Base-by-base conservation (phyloP, 2,888 invertebrate genomes). In the Onthophagus sagittarius region DNA sequence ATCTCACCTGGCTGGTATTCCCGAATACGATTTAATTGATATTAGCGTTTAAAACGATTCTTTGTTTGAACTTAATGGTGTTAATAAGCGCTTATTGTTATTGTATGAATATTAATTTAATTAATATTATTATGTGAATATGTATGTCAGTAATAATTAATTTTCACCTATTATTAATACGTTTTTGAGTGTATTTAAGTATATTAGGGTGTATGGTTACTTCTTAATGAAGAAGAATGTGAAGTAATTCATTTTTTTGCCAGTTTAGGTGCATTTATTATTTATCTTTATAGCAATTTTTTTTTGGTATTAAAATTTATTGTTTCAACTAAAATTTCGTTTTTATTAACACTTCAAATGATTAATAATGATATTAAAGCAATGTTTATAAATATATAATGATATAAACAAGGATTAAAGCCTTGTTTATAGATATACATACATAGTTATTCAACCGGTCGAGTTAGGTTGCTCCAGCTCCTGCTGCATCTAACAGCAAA, bases 1-100 rank as follows among this genome's bases (percentile, higher is more conserved):
- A 78, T 90, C 90, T 1, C 88, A 89, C 70, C 86, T 88, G 69
- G 89, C 90, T 75, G 93, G 93, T 13, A 86, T 88, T 71, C 88
- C 92, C 3, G 89, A 93, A 79, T 94, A 92, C 81, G 93, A 94
- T 81, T 70, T 79, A 15, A 63, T 76, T 9, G 6, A 53, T 53
- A 53, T 53, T 9, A 53, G 39, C 39, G 39, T 53, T 53, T 53
- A 53, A 53, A 53, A 53, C 39, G 4, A 53, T 53, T 53, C 1
- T 23, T 23, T 23, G 3, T 23, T 23, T 23, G 3, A 23, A 23
- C 23, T 23, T 23, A 23, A 23, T 23, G 23, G 23, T 23, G 23
- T 23, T 23, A 53, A 53, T 53, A 4, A 5, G 9, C 39, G 39
- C 39, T 53, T 53, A 53, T 53, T 11, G 7, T 5, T 33, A 7